Conservation (phyloP, 2,888 invertebrate genomes). For the Mythimna ferrago region DNA sequence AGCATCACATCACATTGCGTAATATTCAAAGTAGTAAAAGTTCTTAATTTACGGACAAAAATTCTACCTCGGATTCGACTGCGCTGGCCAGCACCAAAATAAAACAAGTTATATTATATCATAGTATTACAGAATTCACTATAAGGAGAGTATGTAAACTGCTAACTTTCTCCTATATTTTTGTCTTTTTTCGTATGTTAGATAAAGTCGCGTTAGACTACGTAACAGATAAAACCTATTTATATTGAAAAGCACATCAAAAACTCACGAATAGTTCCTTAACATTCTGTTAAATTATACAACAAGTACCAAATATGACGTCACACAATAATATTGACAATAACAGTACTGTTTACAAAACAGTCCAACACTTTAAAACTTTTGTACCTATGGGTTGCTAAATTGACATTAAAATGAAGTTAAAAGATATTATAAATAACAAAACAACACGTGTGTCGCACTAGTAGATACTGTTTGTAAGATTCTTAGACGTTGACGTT, state of each 20-base stretch:
- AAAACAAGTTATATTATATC: not conserved
- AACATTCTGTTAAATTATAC: not conserved
- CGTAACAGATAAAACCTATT: too few relatives aligned
- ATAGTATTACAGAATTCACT: not conserved
- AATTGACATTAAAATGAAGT: not conserved
- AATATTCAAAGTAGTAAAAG: too few relatives aligned
- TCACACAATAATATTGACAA: not conserved
- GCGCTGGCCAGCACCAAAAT: not conserved
- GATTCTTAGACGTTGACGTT: not conserved
- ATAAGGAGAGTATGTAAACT: not conserved
- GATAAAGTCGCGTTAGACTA: not conserved
- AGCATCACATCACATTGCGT: too few relatives aligned
- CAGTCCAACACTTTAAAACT: not conserved
- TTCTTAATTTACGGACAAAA: too few relatives aligned
- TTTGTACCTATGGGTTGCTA: too few relatives aligned
- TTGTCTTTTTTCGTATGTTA: not conserved
- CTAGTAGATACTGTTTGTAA: not conserved
- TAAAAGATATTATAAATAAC: not conserved
- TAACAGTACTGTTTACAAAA: not conserved
- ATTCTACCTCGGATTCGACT: too few relatives aligned
- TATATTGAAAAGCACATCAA: not conserved
- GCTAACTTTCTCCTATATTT: not conserved
- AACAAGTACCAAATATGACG: not conserved
- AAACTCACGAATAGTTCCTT: not conserved
- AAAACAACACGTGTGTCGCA: slow-evolving; percentile 12